Evolutionary conservation across 2,797 vertebrate species (phyloP).

Genomic region (Hippocampus kuda): DNA sequence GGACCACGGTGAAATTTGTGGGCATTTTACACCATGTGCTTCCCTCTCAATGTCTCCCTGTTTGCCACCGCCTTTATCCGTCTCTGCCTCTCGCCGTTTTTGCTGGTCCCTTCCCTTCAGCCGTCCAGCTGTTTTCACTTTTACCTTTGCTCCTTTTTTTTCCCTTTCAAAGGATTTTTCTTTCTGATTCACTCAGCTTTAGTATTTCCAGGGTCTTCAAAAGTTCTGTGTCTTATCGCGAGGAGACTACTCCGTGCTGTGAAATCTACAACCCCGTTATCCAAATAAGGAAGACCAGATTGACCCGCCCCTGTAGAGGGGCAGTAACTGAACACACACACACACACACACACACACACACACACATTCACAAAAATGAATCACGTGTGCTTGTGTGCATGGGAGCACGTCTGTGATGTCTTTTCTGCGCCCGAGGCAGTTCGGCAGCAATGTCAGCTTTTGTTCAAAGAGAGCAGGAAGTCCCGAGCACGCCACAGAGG

Average conservation of each 20-base stretch:
- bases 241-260: constrained; percentile 55
- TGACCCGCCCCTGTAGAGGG: constrained; percentile 58
- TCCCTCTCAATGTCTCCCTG: constrained; percentile 33
- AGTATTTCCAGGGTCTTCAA: constrained; percentile 28
- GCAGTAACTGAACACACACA: constrained; percentile 28
- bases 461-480: constrained; percentile 34
- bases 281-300: constrained; percentile 65
- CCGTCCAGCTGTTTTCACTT: constrained; percentile 22
- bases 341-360: constrained; percentile 11
- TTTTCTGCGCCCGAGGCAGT: constrained; percentile 14
- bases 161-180: constrained; percentile 13
- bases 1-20: constrained; percentile 87
- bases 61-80: constrained; percentile 38
- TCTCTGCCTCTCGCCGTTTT: constrained; percentile 8
- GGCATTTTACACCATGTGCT: constrained; percentile 77
- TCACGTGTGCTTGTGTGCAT: constrained; percentile 28
- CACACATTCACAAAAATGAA: constrained; percentile 31
- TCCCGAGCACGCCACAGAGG: constrained; percentile 17
- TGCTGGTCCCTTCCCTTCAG: constrained; percentile 6
- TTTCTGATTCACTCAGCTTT: background rate
- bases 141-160: constrained; percentile 5
- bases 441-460: constrained; percentile 28
- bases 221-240: constrained; percentile 53
- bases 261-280: constrained; percentile 48
- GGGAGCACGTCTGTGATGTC: constrained; percentile 6